Base-by-base conservation (phyloP, 1,140 invertebrate species). In the Drosophila grimshawi region DNA sequence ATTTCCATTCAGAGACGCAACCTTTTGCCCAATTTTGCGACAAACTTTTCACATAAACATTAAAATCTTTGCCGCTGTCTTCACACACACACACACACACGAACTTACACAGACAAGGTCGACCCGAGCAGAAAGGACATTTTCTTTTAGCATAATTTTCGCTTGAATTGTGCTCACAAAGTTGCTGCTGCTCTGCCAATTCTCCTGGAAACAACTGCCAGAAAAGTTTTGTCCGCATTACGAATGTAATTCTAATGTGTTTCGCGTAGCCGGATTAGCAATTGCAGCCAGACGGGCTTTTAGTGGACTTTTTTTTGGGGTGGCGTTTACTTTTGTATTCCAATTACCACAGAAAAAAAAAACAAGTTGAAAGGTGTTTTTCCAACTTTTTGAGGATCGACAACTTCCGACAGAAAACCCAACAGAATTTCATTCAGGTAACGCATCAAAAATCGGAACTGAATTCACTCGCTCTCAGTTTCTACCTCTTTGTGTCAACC, bases 71-170 rank as follows among this genome's bases (percentile, higher is more conserved):
- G 48, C 35, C 57, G 32, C 7, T 32, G 11, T 57, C 62, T 64
- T 48, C 39, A 30, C 30, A 27, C 62, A 35, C 29, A 52, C 64
- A 63, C 41, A n/a, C n/a, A n/a, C n/a, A n/a, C n/a, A n/a, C n/a
- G n/a, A n/a, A n/a, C n/a, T n/a, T n/a, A 56, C 76, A 59, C 64
- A 56, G n/a, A 35, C 29, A 46, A 19, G 33, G 46, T 46, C 65
- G 61, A 59, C 32, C 43, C 49, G 10, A 52, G 43, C 32, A 67
- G 76, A 71, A 81, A 86, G 80, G 80, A 85, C 78, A 89, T 78
- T 89, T 89, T 89, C 86, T 89, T 89, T 89, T 74, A 83, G 85
- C 85, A 89, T 77, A 89, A 88, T 88, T 88, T 86, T 75, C 70
- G 78, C 78, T 75, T 80, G 62, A 78, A 55, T 67, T 57, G 76